Base-by-base conservation (phyloP, 2,888 invertebrate genomes). In the Ganaspis brasiliensis region DNA sequence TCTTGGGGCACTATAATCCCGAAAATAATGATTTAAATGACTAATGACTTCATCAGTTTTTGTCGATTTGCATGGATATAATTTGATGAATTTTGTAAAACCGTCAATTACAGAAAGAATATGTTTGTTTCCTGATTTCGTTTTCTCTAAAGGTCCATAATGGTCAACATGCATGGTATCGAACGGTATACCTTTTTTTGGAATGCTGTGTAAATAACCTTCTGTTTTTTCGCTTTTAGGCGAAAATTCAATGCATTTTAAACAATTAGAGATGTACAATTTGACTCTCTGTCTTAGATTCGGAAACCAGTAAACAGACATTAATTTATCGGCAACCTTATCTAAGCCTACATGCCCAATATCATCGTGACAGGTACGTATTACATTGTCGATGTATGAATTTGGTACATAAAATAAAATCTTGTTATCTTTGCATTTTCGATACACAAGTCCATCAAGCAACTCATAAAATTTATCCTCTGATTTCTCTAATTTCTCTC, bases 241-340 rank as follows among this genome's bases (percentile, higher is more conserved):
- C n/a, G 76, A 73, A 70, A 73, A 85, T 16, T 74, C 77, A 9
- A 88, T 81, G 74, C 87, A 88, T 75, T 85, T 86, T 37, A 89
- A 61, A 79, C 87, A 89, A 74, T 85, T 87, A 6, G 24, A 8
- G 56, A 88, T 82, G 73, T 86, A 83, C 72, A 67, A 76, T 81
- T 84, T 9, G 83, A 78, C 70, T 86, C 67, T 82, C 19, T 82
- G 74, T 31, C 56, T 75, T 67, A 82, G 71, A 1, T 70, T 63
- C 0, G 82, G 83, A 49, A 86, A 84, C 82, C 82, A 85, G 76
- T n/a, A n/a, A n/a, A n/a, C n/a, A n/a, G n/a, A n/a, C n/a, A n/a
- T n/a, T n/a, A n/a, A n/a, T n/a, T n/a, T n/a, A n/a, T n/a, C n/a
- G n/a, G n/a, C n/a, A n/a, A n/a, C n/a, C n/a, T n/a, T n/a, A n/a